phyloP scores from a whole-genome alignment of 2,113 vertebrate genomes.

The Nematolebias whitei region DNA sequence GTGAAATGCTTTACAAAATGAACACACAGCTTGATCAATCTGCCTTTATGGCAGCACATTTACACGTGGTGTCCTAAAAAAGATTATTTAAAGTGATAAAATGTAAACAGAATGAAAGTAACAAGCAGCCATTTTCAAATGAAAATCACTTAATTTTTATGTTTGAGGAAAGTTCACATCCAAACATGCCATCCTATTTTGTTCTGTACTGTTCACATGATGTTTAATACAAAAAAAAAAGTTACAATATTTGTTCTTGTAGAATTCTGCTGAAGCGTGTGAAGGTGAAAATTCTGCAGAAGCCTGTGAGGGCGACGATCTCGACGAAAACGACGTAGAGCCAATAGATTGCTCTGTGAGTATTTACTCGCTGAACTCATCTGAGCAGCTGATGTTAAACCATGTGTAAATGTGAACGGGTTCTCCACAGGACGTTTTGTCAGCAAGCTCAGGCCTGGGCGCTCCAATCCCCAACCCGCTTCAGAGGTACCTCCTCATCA shows the following conservation, averaged over 20 bases:
- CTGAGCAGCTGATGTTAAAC: background rate
- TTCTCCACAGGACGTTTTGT: constrained; percentile 9
- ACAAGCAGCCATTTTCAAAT: background rate
- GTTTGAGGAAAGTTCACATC: too few species aligned
- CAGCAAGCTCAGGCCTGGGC: constrained; percentile 11
- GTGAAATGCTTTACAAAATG: background rate
- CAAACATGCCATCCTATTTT: background rate
- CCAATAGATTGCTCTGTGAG: constrained; percentile 53
- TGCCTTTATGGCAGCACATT: background rate
- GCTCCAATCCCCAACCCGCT: background rate
- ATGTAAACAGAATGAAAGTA: background rate
- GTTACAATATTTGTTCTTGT: background rate
- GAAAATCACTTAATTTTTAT: too few species aligned
- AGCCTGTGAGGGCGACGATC: constrained; percentile 27
- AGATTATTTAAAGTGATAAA: background rate
- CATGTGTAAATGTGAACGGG: constrained; percentile 4
- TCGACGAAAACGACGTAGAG: constrained; percentile 33
- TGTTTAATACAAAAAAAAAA: constrained; percentile 3
- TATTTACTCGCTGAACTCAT: constrained; percentile 9
- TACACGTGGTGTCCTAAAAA: background rate
- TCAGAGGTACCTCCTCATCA: constrained; percentile 87
- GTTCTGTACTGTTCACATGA: background rate
- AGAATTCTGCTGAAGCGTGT: constrained; percentile 49
- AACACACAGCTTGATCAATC: constrained; percentile 16
- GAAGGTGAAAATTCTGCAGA: constrained; percentile 15